A percentile compares a stretch with the other conserved stretches of the same genome.
phyloP scores from a whole-genome alignment of 2,113 vertebrate species.

The Balaenoptera acutorostrata region DNA sequence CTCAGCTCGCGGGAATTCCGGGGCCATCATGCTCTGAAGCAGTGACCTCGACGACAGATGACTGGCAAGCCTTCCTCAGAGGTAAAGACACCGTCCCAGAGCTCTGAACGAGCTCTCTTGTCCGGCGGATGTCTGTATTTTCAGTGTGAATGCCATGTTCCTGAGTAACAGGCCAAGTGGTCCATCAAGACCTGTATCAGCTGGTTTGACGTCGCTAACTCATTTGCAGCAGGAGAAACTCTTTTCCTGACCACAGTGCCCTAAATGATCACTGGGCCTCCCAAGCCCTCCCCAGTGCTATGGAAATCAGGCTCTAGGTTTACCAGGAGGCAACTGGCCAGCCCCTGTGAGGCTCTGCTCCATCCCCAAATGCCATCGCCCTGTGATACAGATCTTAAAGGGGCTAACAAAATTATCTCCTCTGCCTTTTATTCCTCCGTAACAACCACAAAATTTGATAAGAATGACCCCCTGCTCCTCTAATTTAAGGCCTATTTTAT shows the following conservation, averaged over 20 bases:
- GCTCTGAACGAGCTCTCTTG: rapidly evolving
- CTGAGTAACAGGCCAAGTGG: background rate
- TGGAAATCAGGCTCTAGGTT: background rate
- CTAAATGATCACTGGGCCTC: background rate
- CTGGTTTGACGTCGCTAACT: background rate
- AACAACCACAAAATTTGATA: slow-evolving; percentile 68
- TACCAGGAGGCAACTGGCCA: background rate
- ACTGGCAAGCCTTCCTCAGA: background rate
- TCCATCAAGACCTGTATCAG: rapidly evolving
- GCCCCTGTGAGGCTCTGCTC: background rate
- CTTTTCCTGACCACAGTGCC: background rate
- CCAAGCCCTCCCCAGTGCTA: too few relatives aligned
- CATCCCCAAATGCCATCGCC: background rate
- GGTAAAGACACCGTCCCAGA: background rate
- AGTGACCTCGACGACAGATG: background rate
- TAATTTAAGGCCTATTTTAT: slow-evolving; percentile 53
- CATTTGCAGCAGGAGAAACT: background rate
- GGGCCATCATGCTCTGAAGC: background rate
- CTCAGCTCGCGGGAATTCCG: background rate
- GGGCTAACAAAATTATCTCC: slow-evolving; percentile 49
- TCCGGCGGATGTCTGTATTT: background rate
- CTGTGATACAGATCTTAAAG: slow-evolving; percentile 52
- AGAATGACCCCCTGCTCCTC: slow-evolving; percentile 56
- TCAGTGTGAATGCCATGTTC: background rate
- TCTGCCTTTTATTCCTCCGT: slow-evolving; percentile 62